Base-by-base conservation (phyloP, 1,140 invertebrate species). In the Diploscapter pachys region DNA sequence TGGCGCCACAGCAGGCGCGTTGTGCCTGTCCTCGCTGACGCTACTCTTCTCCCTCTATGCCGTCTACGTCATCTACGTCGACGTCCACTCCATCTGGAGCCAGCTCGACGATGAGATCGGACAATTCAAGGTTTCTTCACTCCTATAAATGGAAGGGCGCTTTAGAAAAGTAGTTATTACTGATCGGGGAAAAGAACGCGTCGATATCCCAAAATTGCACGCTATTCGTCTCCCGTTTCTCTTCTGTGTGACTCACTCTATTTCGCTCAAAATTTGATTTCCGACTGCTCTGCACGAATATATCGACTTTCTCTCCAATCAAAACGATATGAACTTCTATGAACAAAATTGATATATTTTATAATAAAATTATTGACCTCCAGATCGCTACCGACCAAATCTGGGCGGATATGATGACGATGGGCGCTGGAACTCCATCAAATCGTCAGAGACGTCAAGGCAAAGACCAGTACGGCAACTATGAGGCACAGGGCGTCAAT, bases 361-460 rank as follows among this genome's bases (percentile, higher is more conserved):
- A n/a, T 13, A 31, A 31, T 6, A 68, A 68, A 68, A 2, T 13
- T 8, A 62, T 31, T 31, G 31, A n/a, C 31, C n/a, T 78, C 31
- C 61, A 79, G 81, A 66, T 82, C 6, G 55, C 69, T 49, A 73
- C 82, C 53, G 83, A 85, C 57, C 79, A 84, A 59, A 55, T 82
- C n/a, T 84, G 82, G 82, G 66, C 69, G 55, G 73, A 80, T 48
- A 84, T 84, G 83, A 48, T 84, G 9, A 51, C 13, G n/a, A 73
- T 84, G 55, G 82, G 82, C 31, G 83, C 80, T 69, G 83, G 79
- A 5, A 80, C 81, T 9, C 73, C 82, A 4, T 78, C 80, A n/a
- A 83, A 80, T 63, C 80, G 82, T 63, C 63, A 76, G 61, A 76
- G 83, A 4, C 83, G 82, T 76, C 78, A 85, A 78, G 78, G 75